Percentiles rank a stretch among this genome's conserved stretches.
Evolutionary conservation across 2,113 vertebrate genomes (phyloP).

Genomic region (Malaclemys terrapin): DNA sequence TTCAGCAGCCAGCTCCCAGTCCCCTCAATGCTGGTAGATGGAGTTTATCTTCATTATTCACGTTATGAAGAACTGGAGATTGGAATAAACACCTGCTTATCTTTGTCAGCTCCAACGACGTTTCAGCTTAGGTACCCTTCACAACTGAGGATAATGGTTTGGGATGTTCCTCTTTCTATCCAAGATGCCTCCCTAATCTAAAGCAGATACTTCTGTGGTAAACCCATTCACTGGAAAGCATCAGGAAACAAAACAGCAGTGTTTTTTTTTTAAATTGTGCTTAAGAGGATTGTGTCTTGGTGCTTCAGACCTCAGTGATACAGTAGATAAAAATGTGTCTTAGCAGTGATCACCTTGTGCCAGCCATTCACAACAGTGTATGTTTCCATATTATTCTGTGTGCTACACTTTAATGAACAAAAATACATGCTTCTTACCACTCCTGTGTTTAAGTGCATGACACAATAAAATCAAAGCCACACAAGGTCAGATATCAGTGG

Average conservation of each 20-base stretch:
- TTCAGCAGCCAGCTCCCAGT: neutral
- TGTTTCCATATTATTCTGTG: neutral
- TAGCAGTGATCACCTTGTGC: neutral
- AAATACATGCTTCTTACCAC: conserved; percentile 1
- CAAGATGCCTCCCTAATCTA: neutral
- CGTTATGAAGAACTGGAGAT: neutral
- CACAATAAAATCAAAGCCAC: neutral
- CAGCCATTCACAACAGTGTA: neutral
- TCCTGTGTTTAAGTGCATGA: neutral
- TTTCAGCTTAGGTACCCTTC: neutral
- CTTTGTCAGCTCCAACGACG: neutral
- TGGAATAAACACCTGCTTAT: neutral
- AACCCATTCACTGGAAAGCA: neutral
- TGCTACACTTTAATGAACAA: neutral
- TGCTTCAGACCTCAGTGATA: neutral
- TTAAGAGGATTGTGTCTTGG: neutral
- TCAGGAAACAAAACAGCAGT: neutral
- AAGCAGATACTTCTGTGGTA: neutral
- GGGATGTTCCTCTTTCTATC: neutral
- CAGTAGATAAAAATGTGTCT: neutral
- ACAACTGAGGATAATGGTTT: neutral
- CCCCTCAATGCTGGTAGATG: neutral
- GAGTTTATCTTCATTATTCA: neutral
- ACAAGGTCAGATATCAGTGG: neutral
- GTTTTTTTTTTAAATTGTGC: neutral